Percentiles rank a stretch among this genome's conserved stretches.
Conservation (phyloP, 2,888 invertebrate species). For the Sphaeridia pumilis region DNA sequence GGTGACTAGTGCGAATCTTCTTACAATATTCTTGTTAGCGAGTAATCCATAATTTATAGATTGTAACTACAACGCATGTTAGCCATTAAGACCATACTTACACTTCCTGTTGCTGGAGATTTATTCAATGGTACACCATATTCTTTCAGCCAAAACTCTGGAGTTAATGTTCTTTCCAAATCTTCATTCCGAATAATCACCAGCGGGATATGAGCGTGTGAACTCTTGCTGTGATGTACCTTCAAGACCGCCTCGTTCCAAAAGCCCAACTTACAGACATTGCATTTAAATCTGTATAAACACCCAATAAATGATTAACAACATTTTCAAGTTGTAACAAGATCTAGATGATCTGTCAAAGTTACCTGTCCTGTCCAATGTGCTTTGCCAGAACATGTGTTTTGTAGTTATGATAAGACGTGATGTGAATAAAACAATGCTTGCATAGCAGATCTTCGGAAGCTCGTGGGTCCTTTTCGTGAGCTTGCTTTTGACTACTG, state of each 20-base stretch:
- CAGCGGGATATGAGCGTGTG: slow-evolving; percentile 14
- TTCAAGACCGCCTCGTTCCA: slow-evolving; percentile 22
- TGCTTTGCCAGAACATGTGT: slow-evolving; percentile 27
- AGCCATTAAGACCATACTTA: slow-evolving; percentile 12
- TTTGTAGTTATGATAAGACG: slow-evolving; percentile 21
- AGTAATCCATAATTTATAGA: too few relatives aligned
- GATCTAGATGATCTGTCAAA: not conserved
- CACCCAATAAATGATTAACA: not conserved
- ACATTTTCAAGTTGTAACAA: not conserved
- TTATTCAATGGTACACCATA: slow-evolving; percentile 23
- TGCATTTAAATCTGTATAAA: slow-evolving; percentile 18
- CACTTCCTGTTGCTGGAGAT: slow-evolving; percentile 6
- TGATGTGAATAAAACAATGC: slow-evolving; percentile 18
- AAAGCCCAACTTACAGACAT: slow-evolving; percentile 18
- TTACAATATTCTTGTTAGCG: too few relatives aligned
- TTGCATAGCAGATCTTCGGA: slow-evolving; percentile 18
- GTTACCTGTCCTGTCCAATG: slow-evolving; percentile 20
- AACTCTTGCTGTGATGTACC: slow-evolving; percentile 16
- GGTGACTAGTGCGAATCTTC: too few relatives aligned
- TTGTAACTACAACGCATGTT: too few relatives aligned
- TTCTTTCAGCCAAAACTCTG: slow-evolving; percentile 24
- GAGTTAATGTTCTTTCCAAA: slow-evolving; percentile 17
- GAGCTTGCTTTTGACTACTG: slow-evolving; percentile 3
- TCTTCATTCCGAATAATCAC: slow-evolving; percentile 12
- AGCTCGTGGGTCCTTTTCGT: slow-evolving; percentile 15